Percentiles rank a stretch among this genome's conserved stretches.
Evolutionary conservation across 2,113 vertebrate species (phyloP).

Genomic region (Anas platyrhynchos): DNA sequence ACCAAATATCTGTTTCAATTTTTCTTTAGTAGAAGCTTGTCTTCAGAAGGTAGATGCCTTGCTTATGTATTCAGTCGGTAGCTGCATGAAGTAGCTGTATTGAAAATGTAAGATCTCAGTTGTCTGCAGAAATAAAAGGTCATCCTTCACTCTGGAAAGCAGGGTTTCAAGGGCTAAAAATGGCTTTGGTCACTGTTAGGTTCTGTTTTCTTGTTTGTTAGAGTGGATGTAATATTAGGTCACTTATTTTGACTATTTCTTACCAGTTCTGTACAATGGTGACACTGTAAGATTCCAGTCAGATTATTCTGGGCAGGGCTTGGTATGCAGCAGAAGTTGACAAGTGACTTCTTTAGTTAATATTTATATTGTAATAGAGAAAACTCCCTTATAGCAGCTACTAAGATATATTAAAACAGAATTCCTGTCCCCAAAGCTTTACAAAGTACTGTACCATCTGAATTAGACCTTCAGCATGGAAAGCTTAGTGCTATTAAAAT

Average conservation of each 20-base stretch:
- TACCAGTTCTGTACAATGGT: background rate
- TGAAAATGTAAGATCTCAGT: background rate
- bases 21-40: background rate
- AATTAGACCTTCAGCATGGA: background rate
- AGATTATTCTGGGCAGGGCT: no score
- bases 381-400: background rate
- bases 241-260: background rate
- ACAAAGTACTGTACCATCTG: background rate
- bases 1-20: background rate
- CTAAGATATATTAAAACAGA: background rate
- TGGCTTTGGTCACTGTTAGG: background rate
- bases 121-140: background rate
- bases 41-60: background rate
- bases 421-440: background rate
- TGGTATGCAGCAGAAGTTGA: background rate
- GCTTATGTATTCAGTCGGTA: background rate
- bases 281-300: background rate
- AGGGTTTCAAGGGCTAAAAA: background rate
- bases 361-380: background rate
- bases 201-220: background rate
- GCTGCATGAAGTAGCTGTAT: fast-evolving
- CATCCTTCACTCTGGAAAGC: background rate
- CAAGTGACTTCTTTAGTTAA: background rate
- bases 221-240: background rate
- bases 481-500: background rate